Conservation (phyloP, 2,797 vertebrate genomes). For the Prunella strophiata region DNA sequence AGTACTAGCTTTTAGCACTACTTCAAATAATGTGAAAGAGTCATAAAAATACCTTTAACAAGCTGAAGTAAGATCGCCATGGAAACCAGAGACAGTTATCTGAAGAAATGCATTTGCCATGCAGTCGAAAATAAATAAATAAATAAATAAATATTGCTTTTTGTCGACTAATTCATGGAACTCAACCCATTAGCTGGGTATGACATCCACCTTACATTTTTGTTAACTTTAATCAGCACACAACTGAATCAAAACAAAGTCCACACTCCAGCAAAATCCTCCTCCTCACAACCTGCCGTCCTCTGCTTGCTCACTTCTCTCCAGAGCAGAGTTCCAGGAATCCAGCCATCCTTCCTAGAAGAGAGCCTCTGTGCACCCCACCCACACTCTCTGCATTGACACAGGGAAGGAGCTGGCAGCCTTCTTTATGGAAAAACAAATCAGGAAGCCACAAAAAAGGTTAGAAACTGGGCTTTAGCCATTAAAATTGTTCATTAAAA, state of each 20-base stretch:
- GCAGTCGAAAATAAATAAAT: neutral
- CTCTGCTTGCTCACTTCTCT: neutral
- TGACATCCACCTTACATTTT: neutral
- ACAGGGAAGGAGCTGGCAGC: neutral
- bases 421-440: neutral
- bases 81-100: conserved; percentile 25
- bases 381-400: neutral
- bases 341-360: neutral
- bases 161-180: neutral
- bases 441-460: neutral
- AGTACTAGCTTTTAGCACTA: conserved; percentile 7
- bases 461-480: neutral
- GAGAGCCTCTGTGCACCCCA: neutral
- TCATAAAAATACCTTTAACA: conserved; percentile 18
- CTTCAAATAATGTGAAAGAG: neutral
- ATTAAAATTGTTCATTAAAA: neutral
- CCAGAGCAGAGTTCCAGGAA: neutral
- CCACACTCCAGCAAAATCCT: neutral
- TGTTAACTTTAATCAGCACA: neutral
- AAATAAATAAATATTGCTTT: neutral
- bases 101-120: conserved; percentile 4
- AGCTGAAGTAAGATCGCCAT: neutral
- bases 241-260: neutral
- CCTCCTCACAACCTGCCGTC: neutral
- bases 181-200: neutral